Evolutionary conservation across 1,140 invertebrate genomes (phyloP).

Genomic region (Paramacrobiotus metropolitanus): DNA sequence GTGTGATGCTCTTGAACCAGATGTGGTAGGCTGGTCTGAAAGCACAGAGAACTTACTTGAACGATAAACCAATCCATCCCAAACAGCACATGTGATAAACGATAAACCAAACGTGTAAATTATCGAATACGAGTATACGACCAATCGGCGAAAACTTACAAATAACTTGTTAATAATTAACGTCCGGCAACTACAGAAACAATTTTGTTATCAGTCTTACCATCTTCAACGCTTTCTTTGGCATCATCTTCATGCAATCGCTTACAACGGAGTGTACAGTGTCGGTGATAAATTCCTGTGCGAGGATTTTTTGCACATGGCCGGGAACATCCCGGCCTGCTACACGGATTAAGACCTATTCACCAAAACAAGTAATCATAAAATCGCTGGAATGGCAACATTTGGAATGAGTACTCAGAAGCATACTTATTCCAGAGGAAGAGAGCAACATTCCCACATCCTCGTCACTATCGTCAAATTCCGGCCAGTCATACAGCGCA

Average conservation of each 20-base stretch:
- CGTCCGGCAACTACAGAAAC: constrained; percentile 4
- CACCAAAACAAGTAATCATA: constrained; percentile 12
- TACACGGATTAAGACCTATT: constrained; percentile 19
- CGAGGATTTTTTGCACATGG: constrained; percentile 27
- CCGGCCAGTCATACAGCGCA: constrained; percentile 35
- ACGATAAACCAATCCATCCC: no score
- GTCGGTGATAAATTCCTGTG: constrained; percentile 27
- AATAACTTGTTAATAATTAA: constrained; percentile 1
- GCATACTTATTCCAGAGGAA: constrained; percentile 9
- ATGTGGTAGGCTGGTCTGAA: background rate
- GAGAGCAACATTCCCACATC: constrained; percentile 15
- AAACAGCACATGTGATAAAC: no score
- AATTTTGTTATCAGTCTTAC: background rate
- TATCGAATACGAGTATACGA: background rate
- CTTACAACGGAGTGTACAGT: constrained; percentile 28
- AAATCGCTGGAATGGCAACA: constrained; percentile 1
- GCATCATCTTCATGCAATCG: constrained; percentile 17
- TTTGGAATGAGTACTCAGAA: background rate
- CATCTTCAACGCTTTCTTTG: background rate
- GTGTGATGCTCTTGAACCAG: constrained; percentile 20
- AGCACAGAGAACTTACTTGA: no score
- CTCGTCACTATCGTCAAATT: constrained; percentile 31
- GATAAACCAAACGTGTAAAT: no score
- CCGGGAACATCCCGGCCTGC: constrained; percentile 21
- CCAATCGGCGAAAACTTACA: background rate